Base-by-base conservation (phyloP, 2,113 vertebrate genomes). In the Daphoenositta chrysoptera region DNA sequence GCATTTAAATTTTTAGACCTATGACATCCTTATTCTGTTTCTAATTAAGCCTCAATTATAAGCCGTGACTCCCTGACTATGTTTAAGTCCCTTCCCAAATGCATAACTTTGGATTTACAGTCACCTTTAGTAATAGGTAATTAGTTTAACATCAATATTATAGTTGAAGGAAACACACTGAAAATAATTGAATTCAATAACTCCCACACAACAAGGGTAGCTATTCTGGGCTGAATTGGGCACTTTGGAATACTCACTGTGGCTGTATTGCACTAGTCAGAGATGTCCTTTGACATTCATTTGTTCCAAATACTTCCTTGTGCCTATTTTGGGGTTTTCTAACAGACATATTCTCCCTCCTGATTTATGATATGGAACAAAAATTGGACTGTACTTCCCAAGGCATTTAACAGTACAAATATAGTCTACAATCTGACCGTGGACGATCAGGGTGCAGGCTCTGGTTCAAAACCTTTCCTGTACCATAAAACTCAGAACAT, bases 141-240 rank as follows among this genome's bases (percentile, higher is more conserved):
- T 69, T 95, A 89, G 76, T 54, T 94, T 47, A 95, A 94, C 64
- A 93, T 72, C 77, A 94, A 76, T 80, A 83, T 47, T 93, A 78
- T 54, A 51, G 28, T 73, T 47, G 40, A 94, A 87, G 83, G 47
- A 65, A 48, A 87, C 66, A 75, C 61, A 23, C 22, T 82, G 40
- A 65, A 87, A 92, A 83, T 20, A 66, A 87, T 28, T 83, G 13
- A 83, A 80, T 87, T 89, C 78, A 48, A 10, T 80, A 76, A 65
- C 40, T 61, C 50, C 27, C 39, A 64, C 15, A 9, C 20, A 93
- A 30, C 28, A 31, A 80, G 20, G 3, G 15, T 60, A 60, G 50
- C 18, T 94, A 84, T 89, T 91, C 65, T 69, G 58, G 47, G 54
- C 24, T 85, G 42, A 84, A 61, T 4, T 57, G 37, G 54, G 15